Base-by-base conservation (phyloP, 2,113 vertebrate species). In the Xyrauchen texanus region DNA sequence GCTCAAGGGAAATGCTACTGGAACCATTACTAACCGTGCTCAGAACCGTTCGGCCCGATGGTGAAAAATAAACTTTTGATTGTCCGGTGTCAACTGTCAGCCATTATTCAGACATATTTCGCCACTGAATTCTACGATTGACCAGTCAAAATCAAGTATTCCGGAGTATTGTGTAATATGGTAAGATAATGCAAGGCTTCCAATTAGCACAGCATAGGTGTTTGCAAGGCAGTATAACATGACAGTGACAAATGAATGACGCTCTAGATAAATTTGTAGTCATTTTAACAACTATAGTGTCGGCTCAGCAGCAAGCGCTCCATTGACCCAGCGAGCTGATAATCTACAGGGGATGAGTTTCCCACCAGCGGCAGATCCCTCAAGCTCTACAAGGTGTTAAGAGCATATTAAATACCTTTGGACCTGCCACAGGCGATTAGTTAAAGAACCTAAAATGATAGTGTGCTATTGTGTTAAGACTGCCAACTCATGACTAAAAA, bases 371-470 rank as follows among this genome's bases (percentile, higher is more conserved):
- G 15, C 47, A 62, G 58, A 68, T 73, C 65, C 57, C 12, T 76
- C 49, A 69, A 47, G 63, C 68, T 49, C 58, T 47, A 44, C 53
- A 76, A 73, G 45, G 63, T 76, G 63, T 82, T 82, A 82, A 83
- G 55, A 61, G 68, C 73, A 78, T 53, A 69, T 81, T 80, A 82
- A 83, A 83, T 79, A 84, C 65, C 74, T 77, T 57, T 47, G 53
- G 21, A 73, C 55, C 71, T 21, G 53, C 57, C 65, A 64, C 66
- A 57, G 71, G 78, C 69, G 12, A 78, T 85, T 82, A 79, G 13
- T 45, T 62, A 11, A 76, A 64, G 63, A 66, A 79, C 45, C 45
- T 57, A 70, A 67, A 76, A 80, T 55, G 63, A 70, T 58, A 12
- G 47, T 5, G 45, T 46, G 63, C 53, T 58, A 76, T 64, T 42